Percentiles rank a stretch among this genome's conserved stretches.
Evolutionary conservation across 2,888 invertebrate genomes (phyloP).

Genomic region (Brachylomia viminalis): DNA sequence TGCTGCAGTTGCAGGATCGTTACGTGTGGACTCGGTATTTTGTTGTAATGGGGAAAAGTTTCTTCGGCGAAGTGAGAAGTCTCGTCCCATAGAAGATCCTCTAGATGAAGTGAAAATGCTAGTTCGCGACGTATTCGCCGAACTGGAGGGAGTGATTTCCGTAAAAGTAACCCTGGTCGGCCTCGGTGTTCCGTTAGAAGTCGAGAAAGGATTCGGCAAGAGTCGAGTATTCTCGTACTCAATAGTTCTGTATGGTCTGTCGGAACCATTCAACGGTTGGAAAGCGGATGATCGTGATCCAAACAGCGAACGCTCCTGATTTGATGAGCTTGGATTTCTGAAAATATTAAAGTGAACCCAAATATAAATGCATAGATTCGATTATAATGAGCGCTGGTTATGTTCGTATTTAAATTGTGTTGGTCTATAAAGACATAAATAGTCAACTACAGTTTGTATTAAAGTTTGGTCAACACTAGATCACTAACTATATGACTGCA

Average conservation of each 20-base stretch:
- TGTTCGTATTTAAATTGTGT: not conserved
- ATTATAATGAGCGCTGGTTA: no score
- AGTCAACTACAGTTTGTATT: not conserved
- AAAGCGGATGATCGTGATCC: conserved; percentile 86
- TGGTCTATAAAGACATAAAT: not conserved
- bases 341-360: conserved; percentile 14
- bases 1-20: conserved; percentile 51
- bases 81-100: conserved; percentile 70
- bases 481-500: not conserved
- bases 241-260: conserved; percentile 78
- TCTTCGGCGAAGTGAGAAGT: conserved; percentile 73
- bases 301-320: conserved; percentile 78
- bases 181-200: conserved; percentile 73
- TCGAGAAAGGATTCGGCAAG: conserved; percentile 85
- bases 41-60: conserved; percentile 71
- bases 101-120: conserved; percentile 83
- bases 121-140: conserved; percentile 81
- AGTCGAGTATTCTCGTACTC: conserved; percentile 80
- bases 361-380: not conserved
- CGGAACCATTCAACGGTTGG: conserved; percentile 80
- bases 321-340: conserved; percentile 76
- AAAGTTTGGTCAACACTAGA: not conserved
- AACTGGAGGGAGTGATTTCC: conserved; percentile 65
- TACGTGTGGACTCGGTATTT: conserved; percentile 51
- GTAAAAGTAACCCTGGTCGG: conserved; percentile 71